These are phyloP conservation scores for Lepidothrix coronata DNA, from an alignment of 2,113 vertebrate species.

Conservation along the genomic window DNA sequence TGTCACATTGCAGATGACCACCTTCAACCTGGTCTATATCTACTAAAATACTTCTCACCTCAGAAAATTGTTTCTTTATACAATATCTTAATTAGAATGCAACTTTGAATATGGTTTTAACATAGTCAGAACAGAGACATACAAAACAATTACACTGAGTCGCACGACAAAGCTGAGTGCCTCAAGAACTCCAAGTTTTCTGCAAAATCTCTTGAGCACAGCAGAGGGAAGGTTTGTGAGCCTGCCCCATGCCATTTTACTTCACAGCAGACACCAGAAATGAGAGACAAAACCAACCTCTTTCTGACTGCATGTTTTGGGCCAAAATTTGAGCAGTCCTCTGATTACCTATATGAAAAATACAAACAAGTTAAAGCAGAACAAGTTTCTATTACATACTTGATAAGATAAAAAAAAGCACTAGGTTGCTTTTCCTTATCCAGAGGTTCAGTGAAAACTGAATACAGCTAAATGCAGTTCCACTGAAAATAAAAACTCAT, in stretches of 20 bases:
- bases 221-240: not conserved
- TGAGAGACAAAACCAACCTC: conserved; percentile 78
- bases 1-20: not conserved
- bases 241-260: too few relatives aligned
- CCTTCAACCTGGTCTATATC: not conserved
- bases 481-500: not conserved
- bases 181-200: not conserved
- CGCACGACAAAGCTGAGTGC: not conserved
- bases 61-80: not conserved
- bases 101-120: not conserved
- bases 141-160: not conserved
- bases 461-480: not conserved
- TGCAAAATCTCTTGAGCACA: not conserved
- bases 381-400: not conserved
- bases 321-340: conserved; percentile 96
- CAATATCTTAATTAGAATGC: not conserved
- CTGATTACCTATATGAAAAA: conserved; percentile 85
- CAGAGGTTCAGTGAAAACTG: not conserved
- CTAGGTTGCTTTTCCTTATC: not conserved
- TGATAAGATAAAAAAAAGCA: not conserved
- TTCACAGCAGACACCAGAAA: not conserved
- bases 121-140: not conserved
- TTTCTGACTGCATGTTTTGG: conserved; percentile 98
- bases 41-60: not conserved
- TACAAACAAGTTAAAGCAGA: conserved; percentile 14